phyloP scores from a whole-genome alignment of 2,888 invertebrate species.

The Lampropteryx suffumata region DNA sequence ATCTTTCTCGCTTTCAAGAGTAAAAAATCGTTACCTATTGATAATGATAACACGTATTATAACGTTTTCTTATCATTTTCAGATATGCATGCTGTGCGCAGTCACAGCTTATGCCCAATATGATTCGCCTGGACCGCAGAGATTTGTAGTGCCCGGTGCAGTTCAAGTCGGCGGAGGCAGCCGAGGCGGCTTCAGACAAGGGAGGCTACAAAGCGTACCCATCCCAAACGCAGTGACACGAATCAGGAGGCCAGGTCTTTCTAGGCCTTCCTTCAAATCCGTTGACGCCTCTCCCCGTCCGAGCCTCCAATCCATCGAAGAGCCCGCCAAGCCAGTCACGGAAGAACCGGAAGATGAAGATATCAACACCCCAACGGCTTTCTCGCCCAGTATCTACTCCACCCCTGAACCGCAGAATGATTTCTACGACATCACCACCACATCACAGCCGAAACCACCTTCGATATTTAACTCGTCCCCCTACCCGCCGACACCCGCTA shows the following conservation, averaged over 20 bases:
- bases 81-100: slow-evolving; percentile 78
- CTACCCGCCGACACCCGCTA: slow-evolving; percentile 66
- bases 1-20: slow-evolving; percentile 5
- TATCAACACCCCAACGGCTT: slow-evolving; percentile 80
- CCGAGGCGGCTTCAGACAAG: slow-evolving; percentile 70
- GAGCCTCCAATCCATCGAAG: slow-evolving; percentile 74
- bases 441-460: slow-evolving; percentile 73
- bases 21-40: background rate
- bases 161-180: slow-evolving; percentile 66
- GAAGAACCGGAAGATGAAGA: slow-evolving; percentile 86
- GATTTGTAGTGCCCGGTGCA: slow-evolving; percentile 87
- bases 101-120: slow-evolving; percentile 80
- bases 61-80: slow-evolving; percentile 41
- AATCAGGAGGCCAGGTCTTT: slow-evolving; percentile 68
- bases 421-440: slow-evolving; percentile 71
- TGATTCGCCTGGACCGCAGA: slow-evolving; percentile 83
- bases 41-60: background rate
- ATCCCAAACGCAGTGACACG: slow-evolving; percentile 54
- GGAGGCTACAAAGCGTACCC: slow-evolving; percentile 59
- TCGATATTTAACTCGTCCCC: slow-evolving; percentile 69
- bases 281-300: slow-evolving; percentile 74
- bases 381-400: slow-evolving; percentile 65
- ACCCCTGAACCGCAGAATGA: slow-evolving; percentile 76
- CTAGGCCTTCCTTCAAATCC: slow-evolving; percentile 72
- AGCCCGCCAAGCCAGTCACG: slow-evolving; percentile 85